Percentiles rank a stretch among this genome's conserved stretches.
These are phyloP conservation scores for Sphaerophoria taeniata DNA, from an alignment of 2,888 invertebrate genomes.

Conservation along the genomic window DNA sequence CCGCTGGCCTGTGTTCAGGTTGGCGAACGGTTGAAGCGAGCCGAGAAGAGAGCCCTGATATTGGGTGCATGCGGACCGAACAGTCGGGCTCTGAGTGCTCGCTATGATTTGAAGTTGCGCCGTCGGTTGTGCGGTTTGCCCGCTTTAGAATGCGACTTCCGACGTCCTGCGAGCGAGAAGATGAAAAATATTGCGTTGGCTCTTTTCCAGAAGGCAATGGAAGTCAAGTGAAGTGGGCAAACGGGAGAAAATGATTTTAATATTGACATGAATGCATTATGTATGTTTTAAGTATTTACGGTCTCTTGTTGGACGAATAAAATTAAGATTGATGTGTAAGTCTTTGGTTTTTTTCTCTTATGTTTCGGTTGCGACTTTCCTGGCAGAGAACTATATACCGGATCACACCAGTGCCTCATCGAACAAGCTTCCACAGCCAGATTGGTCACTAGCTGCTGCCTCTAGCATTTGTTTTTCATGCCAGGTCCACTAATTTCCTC, in stretches of 20 bases:
- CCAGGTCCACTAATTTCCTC: too few relatives aligned
- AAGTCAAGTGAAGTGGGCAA: constrained; percentile 77
- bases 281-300: background rate
- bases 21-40: constrained; percentile 85
- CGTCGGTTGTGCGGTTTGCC: constrained; percentile 88
- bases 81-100: constrained; percentile 90
- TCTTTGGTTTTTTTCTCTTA: background rate
- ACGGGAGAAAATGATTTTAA: background rate
- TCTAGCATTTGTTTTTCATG: too few relatives aligned
- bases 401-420: too few relatives aligned
- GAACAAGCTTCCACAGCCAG: too few relatives aligned
- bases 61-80: constrained; percentile 90
- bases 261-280: background rate
- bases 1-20: constrained; percentile 84
- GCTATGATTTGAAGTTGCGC: constrained; percentile 90
- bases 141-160: constrained; percentile 85
- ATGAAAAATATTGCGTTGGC: constrained; percentile 80
- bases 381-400: too few relatives aligned
- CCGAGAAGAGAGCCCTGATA: constrained; percentile 86
- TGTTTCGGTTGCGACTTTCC: background rate
- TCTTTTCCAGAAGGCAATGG: constrained; percentile 80
- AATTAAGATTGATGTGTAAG: constrained; percentile 32
- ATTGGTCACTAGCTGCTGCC: too few relatives aligned
- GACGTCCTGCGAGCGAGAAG: constrained; percentile 79
- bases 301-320: constrained; percentile 35